A percentile compares a stretch with the other conserved stretches of the same genome.
Evolutionary conservation across 2,888 invertebrate genomes (phyloP).

Genomic region (Trichopria drosophilae): DNA sequence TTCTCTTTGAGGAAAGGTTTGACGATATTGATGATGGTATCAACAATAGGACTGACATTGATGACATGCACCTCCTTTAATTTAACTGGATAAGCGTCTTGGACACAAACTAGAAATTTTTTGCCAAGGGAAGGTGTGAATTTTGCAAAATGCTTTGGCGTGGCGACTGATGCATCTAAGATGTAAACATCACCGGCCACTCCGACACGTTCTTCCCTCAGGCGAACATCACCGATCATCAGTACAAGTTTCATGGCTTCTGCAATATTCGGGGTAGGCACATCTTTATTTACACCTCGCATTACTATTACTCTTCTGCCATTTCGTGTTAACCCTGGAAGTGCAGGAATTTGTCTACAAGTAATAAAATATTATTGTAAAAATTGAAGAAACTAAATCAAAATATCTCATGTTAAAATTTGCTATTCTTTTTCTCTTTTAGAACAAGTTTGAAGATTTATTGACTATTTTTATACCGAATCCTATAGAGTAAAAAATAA

Average conservation of each 20-base stretch:
- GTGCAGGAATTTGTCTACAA: conserved; percentile 75
- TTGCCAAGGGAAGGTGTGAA: conserved; percentile 80
- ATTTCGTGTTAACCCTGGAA: conserved; percentile 80
- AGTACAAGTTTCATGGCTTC: conserved; percentile 81
- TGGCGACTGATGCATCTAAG: conserved; percentile 77
- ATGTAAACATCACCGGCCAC: conserved; percentile 85
- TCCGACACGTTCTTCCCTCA: conserved; percentile 76
- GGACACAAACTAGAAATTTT: conserved; percentile 81
- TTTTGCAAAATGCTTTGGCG: conserved; percentile 80
- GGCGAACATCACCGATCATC: conserved; percentile 82
- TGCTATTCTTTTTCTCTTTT: neutral
- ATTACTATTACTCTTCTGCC: conserved; percentile 77
- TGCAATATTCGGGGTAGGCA: conserved; percentile 71
- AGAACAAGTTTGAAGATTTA: no score
- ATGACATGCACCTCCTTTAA: conserved; percentile 85
- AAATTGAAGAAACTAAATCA: no score
- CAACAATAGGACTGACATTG: conserved; percentile 80
- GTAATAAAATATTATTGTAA: no score
- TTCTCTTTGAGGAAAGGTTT: conserved; percentile 87
- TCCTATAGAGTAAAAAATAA: no score
- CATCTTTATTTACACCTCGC: conserved; percentile 72
- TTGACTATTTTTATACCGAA: no score
- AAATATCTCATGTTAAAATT: no score
- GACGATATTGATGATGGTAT: conserved; percentile 82
- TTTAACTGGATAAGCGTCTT: conserved; percentile 87